These are phyloP conservation scores for Corvus moneduloides DNA, from an alignment of 2,113 vertebrate species.

Conservation along the genomic window DNA sequence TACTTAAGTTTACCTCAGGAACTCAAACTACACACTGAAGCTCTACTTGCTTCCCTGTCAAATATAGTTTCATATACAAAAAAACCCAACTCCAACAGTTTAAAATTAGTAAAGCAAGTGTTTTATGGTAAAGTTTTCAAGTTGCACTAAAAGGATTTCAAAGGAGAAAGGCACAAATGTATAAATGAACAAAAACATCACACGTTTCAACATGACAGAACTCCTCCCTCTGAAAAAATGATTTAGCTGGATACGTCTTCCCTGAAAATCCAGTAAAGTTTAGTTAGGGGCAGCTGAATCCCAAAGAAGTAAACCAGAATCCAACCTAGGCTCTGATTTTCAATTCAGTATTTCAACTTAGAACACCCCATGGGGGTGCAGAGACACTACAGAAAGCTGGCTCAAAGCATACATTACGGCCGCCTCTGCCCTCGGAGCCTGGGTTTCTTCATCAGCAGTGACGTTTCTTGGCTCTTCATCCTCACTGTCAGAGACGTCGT, in stretches of 20 bases:
- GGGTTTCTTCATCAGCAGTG: not conserved
- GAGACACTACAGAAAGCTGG: not conserved
- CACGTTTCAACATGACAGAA: not conserved
- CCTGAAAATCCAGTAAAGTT: not conserved
- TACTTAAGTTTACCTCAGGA: not conserved
- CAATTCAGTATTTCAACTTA: not conserved
- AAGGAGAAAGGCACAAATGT: not conserved
- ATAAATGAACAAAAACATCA: not conserved
- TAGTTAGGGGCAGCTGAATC: not conserved
- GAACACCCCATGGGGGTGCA: not conserved
- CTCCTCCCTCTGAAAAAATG: not conserved
- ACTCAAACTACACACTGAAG: not conserved
- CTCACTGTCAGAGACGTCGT: slow-evolving; percentile 76
- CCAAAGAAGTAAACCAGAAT: not conserved
- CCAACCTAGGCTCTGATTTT: not conserved
- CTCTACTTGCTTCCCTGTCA: not conserved
- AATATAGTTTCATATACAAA: not conserved
- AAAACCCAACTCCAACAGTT: not conserved
- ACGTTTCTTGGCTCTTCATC: slow-evolving; percentile 38
- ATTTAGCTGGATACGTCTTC: not conserved
- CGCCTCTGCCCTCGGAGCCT: not conserved
- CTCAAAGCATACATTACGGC: slow-evolving; percentile 65
- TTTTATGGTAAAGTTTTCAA: not conserved
- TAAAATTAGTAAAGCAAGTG: not conserved
- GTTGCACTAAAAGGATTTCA: not conserved